Evolutionary conservation across 2,888 invertebrate species (phyloP).

Genomic region (Nomada flava): DNA sequence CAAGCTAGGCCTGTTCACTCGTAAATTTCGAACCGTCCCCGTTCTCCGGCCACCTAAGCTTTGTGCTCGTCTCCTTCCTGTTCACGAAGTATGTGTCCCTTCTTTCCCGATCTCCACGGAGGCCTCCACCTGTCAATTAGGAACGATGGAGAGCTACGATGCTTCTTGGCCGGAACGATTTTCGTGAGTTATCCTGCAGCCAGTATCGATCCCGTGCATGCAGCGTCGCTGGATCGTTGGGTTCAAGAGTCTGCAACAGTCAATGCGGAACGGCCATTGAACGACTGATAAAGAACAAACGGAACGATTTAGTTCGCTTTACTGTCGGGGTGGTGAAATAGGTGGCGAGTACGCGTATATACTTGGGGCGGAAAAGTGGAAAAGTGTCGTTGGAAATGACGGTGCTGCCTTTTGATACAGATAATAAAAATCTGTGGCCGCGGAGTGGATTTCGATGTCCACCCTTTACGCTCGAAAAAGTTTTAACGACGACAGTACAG

Average conservation of each 20-base stretch:
- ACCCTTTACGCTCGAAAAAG: too few relatives aligned
- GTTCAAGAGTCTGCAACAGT: constrained; percentile 62
- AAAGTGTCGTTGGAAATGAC: too few relatives aligned
- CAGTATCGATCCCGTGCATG: constrained; percentile 43
- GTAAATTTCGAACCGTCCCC: constrained; percentile 70
- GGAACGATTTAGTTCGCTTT: neutral
- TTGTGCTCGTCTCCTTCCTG: constrained; percentile 40
- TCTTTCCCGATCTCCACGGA: constrained; percentile 62
- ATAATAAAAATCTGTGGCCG: too few relatives aligned
- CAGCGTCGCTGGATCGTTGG: constrained; percentile 37
- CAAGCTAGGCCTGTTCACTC: constrained; percentile 67
- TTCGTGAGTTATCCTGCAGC: constrained; percentile 57
- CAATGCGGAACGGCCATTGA: constrained; percentile 36
- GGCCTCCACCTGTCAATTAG: constrained; percentile 77
- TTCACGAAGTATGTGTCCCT: constrained; percentile 11
- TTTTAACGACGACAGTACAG: too few relatives aligned
- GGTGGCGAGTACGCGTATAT: neutral
- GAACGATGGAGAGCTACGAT: constrained; percentile 73
- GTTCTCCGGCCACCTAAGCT: constrained; percentile 25
- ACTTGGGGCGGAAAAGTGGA: too few relatives aligned
- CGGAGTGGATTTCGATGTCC: too few relatives aligned
- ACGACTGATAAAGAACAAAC: constrained; percentile 6
- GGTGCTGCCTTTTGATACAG: too few relatives aligned
- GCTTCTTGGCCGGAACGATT: constrained; percentile 68
- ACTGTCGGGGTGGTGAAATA: neutral